Base-by-base conservation (phyloP, 1,140 invertebrate genomes). In the Cydia splendana region DNA sequence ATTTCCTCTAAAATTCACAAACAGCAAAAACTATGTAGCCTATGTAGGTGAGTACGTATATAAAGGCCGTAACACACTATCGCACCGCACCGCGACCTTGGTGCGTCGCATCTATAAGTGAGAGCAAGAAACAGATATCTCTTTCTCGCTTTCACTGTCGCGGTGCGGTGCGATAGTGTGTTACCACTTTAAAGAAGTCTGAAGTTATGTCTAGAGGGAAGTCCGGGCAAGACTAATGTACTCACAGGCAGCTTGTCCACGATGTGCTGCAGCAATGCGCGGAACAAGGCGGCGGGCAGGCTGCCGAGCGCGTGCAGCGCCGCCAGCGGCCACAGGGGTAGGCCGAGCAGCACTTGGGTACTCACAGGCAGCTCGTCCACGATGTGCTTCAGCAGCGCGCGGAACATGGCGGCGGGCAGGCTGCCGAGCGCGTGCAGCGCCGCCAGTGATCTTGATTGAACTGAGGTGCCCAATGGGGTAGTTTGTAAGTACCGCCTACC, bases 311-410 rank as follows among this genome's bases (percentile, higher is more conserved):
- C 90, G 76, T 93, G 87, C 4, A 93, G 82, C 1, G 83, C 91
- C 0, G 91, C 89, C 74, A 93, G 71, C 13, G 88, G 89, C 91
- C 90, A 91, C 53, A 93, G 4, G 91, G 91, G 45, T 89, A 91
- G 77, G 13, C 48, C 3, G 15, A n/a, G 62, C 18, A 24, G n/a
- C 0, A 28, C 24, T 65, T 1, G 24, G n/a, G 10, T 62, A 85
- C 84, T 85, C 75, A 92, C 91, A 65, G 84, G 82, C 48, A 88
- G 86, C 75, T 91, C 86, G 7, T 91, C 87, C 24, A 88, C 78
- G 0, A 91, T 81, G 30, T 86, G 87, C 12, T 86, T 83, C 71
- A 93, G 78, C 15, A 93, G 76, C 0, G 65, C 80, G 38, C 86
- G 84, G 84, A 91, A 91, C 15, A 88, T 77, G 0, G 80, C 81